Evolutionary conservation across 2,797 vertebrate genomes (phyloP).

Genomic region (Oreochromis grahami): DNA sequence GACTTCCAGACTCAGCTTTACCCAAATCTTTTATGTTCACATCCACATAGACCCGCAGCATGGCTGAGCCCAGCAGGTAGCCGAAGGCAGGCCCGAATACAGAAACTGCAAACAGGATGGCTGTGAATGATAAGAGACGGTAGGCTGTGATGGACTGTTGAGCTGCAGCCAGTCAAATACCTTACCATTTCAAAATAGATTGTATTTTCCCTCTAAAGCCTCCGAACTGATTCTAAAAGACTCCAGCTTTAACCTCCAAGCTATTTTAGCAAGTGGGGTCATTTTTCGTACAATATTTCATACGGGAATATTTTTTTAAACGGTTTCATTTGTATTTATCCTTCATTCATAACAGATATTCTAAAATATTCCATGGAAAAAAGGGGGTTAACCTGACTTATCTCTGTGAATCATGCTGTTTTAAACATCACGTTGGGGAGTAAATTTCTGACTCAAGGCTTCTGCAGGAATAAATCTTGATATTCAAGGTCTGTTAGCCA

Average conservation of each 20-base stretch:
- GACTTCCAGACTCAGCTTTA: conserved; percentile 33
- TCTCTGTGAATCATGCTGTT: background rate
- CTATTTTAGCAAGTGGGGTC: background rate
- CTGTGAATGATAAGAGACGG: conserved; percentile 63
- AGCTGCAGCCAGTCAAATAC: background rate
- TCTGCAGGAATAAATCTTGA: background rate
- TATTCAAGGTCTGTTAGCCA: background rate
- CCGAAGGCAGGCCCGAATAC: conserved; percentile 94
- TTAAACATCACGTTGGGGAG: background rate
- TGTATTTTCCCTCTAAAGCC: background rate
- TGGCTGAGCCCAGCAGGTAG: conserved; percentile 86
- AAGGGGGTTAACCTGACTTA: background rate
- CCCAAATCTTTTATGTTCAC: conserved; percentile 77
- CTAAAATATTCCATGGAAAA: background rate
- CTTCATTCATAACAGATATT: background rate
- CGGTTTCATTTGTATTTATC: background rate
- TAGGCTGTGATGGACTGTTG: background rate
- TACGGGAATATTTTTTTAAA: background rate
- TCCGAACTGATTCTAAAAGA: background rate
- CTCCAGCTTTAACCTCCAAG: background rate
- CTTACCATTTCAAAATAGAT: background rate
- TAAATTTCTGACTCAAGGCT: background rate
- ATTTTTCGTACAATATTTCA: background rate
- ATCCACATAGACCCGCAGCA: conserved; percentile 90
- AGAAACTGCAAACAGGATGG: conserved; percentile 90